phyloP scores from a whole-genome alignment of 2,888 invertebrate species.

The Mesorhabditis belari region DNA sequence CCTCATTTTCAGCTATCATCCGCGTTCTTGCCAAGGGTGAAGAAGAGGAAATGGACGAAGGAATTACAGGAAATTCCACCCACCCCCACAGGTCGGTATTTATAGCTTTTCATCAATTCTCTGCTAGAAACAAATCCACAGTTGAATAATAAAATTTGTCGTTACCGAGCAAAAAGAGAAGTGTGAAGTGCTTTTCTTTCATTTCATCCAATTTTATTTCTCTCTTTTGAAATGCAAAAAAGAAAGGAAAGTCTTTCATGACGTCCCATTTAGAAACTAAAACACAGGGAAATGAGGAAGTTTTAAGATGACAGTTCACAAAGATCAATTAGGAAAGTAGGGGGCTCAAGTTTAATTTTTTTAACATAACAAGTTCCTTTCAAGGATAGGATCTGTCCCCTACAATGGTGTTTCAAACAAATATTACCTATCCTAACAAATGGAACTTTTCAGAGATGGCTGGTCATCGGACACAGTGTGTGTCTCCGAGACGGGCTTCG shows the following conservation, averaged over 20 bases:
- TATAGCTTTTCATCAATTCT: not conserved
- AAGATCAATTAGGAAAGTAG: no score
- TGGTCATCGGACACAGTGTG: slow-evolving; percentile 39
- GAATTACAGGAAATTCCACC: slow-evolving; percentile 9
- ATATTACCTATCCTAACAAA: not conserved
- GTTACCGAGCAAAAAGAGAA: no score
- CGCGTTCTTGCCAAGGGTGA: slow-evolving; percentile 53
- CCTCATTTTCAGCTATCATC: slow-evolving; percentile 43
- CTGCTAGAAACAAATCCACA: not conserved
- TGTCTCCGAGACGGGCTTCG: slow-evolving; percentile 49
- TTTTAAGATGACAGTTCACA: no score
- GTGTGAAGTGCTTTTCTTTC: no score
- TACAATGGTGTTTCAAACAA: not conserved
- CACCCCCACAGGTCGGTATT: slow-evolving; percentile 12
- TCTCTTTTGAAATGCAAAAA: no score
- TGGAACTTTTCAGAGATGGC: slow-evolving; percentile 5
- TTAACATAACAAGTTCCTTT: not conserved
- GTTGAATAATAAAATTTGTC: no score
- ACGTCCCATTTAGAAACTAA: no score
- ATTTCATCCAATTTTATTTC: no score
- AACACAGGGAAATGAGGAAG: no score
- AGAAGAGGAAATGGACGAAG: slow-evolving; percentile 37
- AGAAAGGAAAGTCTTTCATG: no score
- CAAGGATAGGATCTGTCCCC: not conserved
- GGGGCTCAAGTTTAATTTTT: not conserved